Evolutionary conservation across 2,797 vertebrate genomes (phyloP).

Genomic region (Megalops cyprinoides): DNA sequence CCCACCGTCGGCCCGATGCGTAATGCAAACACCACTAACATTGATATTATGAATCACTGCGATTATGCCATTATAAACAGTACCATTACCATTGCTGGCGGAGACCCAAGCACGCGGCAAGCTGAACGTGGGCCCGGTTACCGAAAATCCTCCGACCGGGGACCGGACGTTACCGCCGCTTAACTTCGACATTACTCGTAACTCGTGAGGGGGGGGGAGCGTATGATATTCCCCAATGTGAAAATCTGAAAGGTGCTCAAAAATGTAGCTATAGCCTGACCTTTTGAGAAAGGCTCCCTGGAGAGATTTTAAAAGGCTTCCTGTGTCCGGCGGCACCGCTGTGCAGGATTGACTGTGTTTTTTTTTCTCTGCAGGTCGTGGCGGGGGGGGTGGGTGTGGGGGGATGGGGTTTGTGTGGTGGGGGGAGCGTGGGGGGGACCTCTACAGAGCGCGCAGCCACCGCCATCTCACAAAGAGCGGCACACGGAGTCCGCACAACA

Average conservation of each 20-base stretch:
- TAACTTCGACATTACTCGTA: no score
- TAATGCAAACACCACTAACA: background rate
- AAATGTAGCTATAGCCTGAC: conserved; percentile 17
- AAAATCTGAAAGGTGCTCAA: conserved; percentile 1
- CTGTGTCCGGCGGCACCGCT: background rate
- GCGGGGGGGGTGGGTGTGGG: background rate
- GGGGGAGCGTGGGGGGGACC: no score
- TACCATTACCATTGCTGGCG: no score
- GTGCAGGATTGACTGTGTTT: background rate
- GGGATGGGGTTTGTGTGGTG: no score
- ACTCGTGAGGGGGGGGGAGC: background rate
- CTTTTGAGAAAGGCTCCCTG: conserved; percentile 17
- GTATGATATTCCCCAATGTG: background rate
- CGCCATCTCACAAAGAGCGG: background rate
- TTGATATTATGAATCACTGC: background rate
- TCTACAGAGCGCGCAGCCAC: background rate
- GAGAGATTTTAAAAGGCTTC: conserved; percentile 14
- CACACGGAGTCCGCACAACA: conserved; percentile 30
- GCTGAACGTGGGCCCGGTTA: no score
- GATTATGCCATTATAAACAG: background rate
- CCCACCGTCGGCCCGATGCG: background rate
- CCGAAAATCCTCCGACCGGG: no score
- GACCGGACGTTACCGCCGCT: no score
- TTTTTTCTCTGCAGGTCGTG: background rate
- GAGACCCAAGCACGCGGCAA: no score